Conservation (phyloP, 1,140 invertebrate species). For the Steinernema feltiae region DNA sequence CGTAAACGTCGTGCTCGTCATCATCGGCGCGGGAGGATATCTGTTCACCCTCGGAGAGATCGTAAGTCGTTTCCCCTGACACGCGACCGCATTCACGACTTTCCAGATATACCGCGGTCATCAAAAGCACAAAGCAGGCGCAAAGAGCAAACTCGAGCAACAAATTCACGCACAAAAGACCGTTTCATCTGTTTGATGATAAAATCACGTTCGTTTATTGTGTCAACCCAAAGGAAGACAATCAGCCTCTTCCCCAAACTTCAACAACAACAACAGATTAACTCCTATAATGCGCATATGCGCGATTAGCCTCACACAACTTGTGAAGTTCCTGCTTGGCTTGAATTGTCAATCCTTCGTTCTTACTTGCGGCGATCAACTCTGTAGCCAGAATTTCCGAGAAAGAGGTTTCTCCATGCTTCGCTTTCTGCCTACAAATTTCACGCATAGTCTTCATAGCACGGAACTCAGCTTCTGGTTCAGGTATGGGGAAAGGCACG, state of each 20-base stretch:
- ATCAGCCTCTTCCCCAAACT: not conserved
- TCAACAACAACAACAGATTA: constrained; percentile 20
- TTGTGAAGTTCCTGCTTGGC: constrained; percentile 62
- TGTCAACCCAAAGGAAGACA: too few species aligned
- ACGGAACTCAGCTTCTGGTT: constrained; percentile 48
- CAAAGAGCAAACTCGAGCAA: not conserved
- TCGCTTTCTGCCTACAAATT: constrained; percentile 43
- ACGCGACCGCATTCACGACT: not conserved
- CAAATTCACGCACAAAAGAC: not conserved
- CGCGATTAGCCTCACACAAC: constrained; percentile 61
- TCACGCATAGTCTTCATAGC: constrained; percentile 57
- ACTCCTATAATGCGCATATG: constrained; percentile 60
- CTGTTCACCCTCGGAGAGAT: not conserved
- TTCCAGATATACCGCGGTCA: not conserved
- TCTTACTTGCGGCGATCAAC: constrained; percentile 47
- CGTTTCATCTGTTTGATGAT: not conserved
- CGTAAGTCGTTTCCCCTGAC: not conserved
- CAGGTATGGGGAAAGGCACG: constrained; percentile 51
- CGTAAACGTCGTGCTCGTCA: not conserved
- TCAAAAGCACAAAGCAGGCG: not conserved
- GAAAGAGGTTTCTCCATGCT: constrained; percentile 33
- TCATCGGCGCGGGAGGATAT: not conserved
- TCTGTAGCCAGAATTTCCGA: constrained; percentile 46
- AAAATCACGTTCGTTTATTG: too few species aligned
- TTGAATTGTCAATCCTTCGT: constrained; percentile 59